Evolutionary conservation across 2,113 vertebrate genomes (phyloP), one percentile per base, ranked within the genome.

Genomic region (Prunella fulvescens): DNA sequence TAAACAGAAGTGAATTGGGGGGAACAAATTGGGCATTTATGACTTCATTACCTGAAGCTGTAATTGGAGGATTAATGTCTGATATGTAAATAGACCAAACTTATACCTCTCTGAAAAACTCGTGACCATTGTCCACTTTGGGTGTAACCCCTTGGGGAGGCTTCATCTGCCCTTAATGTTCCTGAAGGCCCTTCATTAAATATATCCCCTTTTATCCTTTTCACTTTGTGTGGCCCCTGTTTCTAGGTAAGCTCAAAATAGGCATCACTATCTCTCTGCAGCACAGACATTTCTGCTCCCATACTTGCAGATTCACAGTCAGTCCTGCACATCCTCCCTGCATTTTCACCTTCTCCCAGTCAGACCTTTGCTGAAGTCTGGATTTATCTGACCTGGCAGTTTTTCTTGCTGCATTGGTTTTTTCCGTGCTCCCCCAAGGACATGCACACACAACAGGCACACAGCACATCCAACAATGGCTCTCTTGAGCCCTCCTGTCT

Each of bases 381-480:
- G 28, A 81, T 69, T 83, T 91, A 83, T 84, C 65, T 85, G 90
- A 93, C 50, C 73, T 84, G 47, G 67, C 86, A 95, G 58, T 64
- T 91, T 86, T 92, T 88, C 86, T 81, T 95, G 91, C 91, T 62
- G 83, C 82, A 62, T 23, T 78, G 80, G 12, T 12, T 88, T 78
- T 86, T 78, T 25, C 45, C 1, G 0, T 9, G 67, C 39, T 66
- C 64, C 71, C 39, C 42, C 64, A 66, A 90, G 86, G 92, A 73
- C 73, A 84, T 31, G 19, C 22, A 51, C 37, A 33, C 45, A 42
- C 4, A 66, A 47, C 14, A 33, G 5, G 28, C 26, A 6, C 1
- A 2, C 1, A 35, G 65, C 0, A 0, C 85, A 78, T 56, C 76
- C 64, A 81, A 8, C 33, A 29, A 25, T 5, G 64, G 29, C 33